Conservation (phyloP, 2,797 vertebrate species). For the Sphaeramia orbicularis region DNA sequence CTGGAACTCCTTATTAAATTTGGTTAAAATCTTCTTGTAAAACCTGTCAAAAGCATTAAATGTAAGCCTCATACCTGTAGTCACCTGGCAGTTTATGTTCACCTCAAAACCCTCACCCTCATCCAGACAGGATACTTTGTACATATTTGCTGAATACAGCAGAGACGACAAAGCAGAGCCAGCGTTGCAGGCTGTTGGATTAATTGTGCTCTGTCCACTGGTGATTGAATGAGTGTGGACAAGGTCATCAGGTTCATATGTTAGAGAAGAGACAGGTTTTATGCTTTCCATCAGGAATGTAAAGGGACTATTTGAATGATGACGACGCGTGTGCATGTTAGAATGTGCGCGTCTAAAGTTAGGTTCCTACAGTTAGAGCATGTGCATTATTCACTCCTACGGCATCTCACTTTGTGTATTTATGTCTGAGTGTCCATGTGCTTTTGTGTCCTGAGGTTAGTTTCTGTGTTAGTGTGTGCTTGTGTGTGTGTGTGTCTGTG, state of each 20-base stretch:
- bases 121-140: conserved; percentile 52
- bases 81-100: conserved; percentile 30
- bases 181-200: conserved; percentile 49
- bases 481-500: conserved; percentile 33
- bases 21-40: too few relatives aligned
- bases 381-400: conserved; percentile 24
- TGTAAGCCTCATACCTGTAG: too few relatives aligned
- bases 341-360: conserved; percentile 28
- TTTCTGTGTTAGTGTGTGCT: conserved; percentile 38
- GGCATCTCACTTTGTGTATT: conserved; percentile 57
- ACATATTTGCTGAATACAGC: conserved; percentile 75
- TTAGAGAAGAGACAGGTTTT: conserved; percentile 59
- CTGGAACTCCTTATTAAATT: too few relatives aligned
- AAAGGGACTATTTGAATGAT: conserved; percentile 28
- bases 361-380: conserved; percentile 23
- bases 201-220: conserved; percentile 61
- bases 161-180: conserved; percentile 51
- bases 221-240: conserved; percentile 71
- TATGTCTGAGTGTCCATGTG: conserved; percentile 58
- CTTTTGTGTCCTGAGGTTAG: conserved; percentile 56
- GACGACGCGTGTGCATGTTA: conserved; percentile 13
- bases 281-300: conserved; percentile 49
- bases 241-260: conserved; percentile 67
- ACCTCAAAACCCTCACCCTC: conserved; percentile 48
- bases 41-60: too few relatives aligned